Percentiles rank a stretch among this genome's conserved stretches.
Evolutionary conservation across 1,140 invertebrate species (phyloP).

Genomic region (Drosophila suzukii): DNA sequence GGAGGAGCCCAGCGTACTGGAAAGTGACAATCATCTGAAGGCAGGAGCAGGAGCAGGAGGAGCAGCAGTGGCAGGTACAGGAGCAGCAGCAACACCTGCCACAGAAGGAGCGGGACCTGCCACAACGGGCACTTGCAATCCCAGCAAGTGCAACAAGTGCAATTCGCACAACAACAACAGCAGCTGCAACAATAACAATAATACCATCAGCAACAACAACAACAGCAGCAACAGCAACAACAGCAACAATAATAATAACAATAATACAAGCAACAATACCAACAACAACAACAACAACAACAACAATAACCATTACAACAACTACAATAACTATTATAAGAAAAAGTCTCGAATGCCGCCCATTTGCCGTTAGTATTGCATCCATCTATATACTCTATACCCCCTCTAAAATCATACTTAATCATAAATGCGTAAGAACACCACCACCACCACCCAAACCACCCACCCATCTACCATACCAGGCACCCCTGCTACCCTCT

Average conservation of each 20-base stretch:
- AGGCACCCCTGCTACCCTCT: background rate
- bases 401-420: slow-evolving; percentile 26
- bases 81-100: background rate
- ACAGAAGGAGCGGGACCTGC: slow-evolving; percentile 16
- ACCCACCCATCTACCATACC: background rate
- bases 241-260: slow-evolving; percentile 61
- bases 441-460: background rate
- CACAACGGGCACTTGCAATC: slow-evolving; percentile 43
- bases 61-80: slow-evolving; percentile 12
- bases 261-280: slow-evolving; percentile 62
- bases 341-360: slow-evolving; percentile 84
- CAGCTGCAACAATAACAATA: slow-evolving; percentile 75
- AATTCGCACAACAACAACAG: slow-evolving; percentile 35
- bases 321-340: slow-evolving; percentile 84
- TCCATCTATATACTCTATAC: slow-evolving; percentile 42
- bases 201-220: slow-evolving; percentile 32
- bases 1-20: slow-evolving; percentile 4
- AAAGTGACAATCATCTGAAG: slow-evolving; percentile 32
- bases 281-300: slow-evolving; percentile 60
- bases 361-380: slow-evolving; percentile 84
- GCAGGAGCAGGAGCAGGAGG: slow-evolving; percentile 2
- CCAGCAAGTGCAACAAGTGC: slow-evolving; percentile 66
- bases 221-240: slow-evolving; percentile 53
- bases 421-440: slow-evolving; percentile 7
- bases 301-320: slow-evolving; percentile 82